phyloP scores from a whole-genome alignment of 2,797 vertebrate genomes.

The Zalophus californianus region DNA sequence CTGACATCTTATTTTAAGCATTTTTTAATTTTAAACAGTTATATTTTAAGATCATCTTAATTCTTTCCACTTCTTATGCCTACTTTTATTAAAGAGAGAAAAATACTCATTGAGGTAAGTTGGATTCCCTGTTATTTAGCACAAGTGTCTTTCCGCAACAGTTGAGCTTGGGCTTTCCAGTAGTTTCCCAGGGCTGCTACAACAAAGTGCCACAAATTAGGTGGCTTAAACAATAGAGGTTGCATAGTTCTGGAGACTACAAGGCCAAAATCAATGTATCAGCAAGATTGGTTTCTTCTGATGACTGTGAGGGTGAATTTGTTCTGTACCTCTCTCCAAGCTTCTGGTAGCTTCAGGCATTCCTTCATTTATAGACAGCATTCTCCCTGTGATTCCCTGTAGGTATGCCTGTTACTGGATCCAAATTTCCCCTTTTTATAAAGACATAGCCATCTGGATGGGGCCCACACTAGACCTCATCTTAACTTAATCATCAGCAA shows the following conservation, averaged over 20 bases:
- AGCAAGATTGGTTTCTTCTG: background rate
- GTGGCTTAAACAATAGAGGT: background rate
- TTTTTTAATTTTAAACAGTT: background rate
- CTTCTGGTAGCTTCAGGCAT: background rate
- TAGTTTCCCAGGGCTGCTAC: background rate
- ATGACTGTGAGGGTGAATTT: background rate
- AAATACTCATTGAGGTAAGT: background rate
- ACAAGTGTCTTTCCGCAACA: background rate
- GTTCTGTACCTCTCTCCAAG: background rate
- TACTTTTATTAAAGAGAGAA: background rate
- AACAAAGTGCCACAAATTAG: background rate
- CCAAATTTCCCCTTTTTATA: background rate
- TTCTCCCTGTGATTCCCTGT: background rate
- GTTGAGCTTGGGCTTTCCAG: background rate
- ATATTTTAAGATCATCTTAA: background rate
- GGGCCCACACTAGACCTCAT: background rate
- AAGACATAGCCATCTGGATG: background rate
- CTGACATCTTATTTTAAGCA: background rate
- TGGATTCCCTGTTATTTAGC: background rate
- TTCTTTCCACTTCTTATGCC: background rate
- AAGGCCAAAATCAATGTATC: background rate
- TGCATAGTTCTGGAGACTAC: background rate
- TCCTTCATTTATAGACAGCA: background rate
- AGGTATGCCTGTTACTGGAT: background rate
- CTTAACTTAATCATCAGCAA: background rate